phyloP scores from a whole-genome alignment of 1,140 invertebrate genomes.

The Hyles vespertilio region DNA sequence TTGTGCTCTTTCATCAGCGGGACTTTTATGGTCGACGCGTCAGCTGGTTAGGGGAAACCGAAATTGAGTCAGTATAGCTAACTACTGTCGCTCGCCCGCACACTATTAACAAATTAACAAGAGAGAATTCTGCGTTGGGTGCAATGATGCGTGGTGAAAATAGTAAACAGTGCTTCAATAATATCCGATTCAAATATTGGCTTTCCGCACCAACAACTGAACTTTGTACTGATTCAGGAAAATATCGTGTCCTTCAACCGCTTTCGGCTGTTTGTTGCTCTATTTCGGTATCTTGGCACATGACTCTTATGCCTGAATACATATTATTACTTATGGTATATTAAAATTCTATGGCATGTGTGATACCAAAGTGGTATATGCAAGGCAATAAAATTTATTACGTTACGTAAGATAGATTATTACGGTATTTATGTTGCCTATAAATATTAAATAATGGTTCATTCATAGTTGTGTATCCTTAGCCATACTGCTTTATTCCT shows the following conservation, averaged over 20 bases:
- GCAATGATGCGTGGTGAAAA: conserved; percentile 17
- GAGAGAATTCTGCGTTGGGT: background rate
- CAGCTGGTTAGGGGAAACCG: conserved; percentile 48
- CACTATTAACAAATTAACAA: conserved; percentile 10
- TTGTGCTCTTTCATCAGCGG: conserved; percentile 69
- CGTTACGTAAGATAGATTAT: too few relatives aligned
- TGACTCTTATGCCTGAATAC: background rate
- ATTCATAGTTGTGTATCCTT: too few relatives aligned
- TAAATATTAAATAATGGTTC: too few relatives aligned
- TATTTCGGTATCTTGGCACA: conserved; percentile 42
- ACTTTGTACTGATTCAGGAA: conserved; percentile 70
- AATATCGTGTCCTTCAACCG: conserved; percentile 48
- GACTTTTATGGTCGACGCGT: conserved; percentile 60
- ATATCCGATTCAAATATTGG: conserved; percentile 40
- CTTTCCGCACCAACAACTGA: conserved; percentile 55
- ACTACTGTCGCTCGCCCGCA: conserved; percentile 28
- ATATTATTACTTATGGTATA: conserved; percentile 1
- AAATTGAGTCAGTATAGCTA: conserved; percentile 63
- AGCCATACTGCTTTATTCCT: too few relatives aligned
- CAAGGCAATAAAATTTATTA: too few relatives aligned
- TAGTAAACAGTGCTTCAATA: conserved; percentile 25
- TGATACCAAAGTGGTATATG: too few relatives aligned
- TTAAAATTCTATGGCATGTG: conserved; percentile 1
- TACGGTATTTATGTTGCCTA: too few relatives aligned
- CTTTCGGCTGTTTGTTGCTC: conserved; percentile 46